Base-by-base conservation (phyloP, 2,888 invertebrate species). In the Uloborus plumipes region DNA sequence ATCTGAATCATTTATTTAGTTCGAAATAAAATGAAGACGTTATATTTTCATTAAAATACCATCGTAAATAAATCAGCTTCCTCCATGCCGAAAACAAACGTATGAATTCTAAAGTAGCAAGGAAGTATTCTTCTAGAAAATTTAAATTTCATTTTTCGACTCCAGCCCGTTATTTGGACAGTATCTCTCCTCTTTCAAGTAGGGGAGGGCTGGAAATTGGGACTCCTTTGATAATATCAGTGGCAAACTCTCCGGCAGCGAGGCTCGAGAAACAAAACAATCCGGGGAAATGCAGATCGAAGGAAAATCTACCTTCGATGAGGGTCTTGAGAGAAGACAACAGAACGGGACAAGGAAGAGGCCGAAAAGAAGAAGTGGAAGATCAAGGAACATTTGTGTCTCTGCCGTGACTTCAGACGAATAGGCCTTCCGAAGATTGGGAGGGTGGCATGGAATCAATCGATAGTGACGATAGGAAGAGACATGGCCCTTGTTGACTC, bases 351-450 rank as follows among this genome's bases (percentile, higher is more conserved):
- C 22, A 31, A 67, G 64, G 11, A 22, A 22, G n/a, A 20, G 31
- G 69, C 22, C 58, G 59, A 58, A 59, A n/a, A 55, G 47, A 61
- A n/a, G 55, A 69, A 58, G 18, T 53, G n/a, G 20, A 47, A 80
- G 74, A 74, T 80, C 80, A 74, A 70, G 74, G 70, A 81, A 74
- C 80, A 81, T 81, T 74, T 81, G 80, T 81, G 80, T 74, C 80
- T 65, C 49, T 53, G 53, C 62, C 67, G 59, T 75, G 71, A 72
- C 79, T 80, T 65, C 67, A 65, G 61, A 26, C 67, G 79, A 80
- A 80, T 80, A 67, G 67, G 74, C 70, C 70, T 74, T 81, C 80
- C 69, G 64, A n/a, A 69, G 70, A 74, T 69, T 67, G 72, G 62
- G 67, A 55, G 79, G 62, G 69, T 66, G 20, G 71, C 58, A 64